These are phyloP conservation scores for Sinocyclocheilus anophthalmus DNA, from an alignment of 2,113 vertebrate species.

Conservation along the genomic window DNA sequence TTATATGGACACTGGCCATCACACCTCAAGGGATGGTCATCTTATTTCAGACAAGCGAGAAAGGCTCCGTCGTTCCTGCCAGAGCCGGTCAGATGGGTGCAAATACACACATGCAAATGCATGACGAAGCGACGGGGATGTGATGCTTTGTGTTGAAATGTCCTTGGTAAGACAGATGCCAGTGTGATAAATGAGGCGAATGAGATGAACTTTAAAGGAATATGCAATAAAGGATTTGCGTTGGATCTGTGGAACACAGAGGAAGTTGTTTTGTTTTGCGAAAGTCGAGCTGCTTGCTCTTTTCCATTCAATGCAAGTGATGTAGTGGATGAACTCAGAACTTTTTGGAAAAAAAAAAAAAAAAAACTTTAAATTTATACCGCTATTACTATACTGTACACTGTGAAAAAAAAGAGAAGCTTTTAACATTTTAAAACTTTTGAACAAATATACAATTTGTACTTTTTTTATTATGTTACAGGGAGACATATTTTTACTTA, in stretches of 20 bases:
- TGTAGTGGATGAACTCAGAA: background rate
- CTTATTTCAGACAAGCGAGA: conserved; percentile 20
- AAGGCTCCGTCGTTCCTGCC: conserved; percentile 39
- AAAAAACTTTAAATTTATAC: too few species aligned
- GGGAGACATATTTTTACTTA: too few species aligned
- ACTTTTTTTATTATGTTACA: too few species aligned
- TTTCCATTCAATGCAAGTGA: background rate
- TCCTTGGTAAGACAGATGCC: background rate
- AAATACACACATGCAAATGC: conserved; percentile 46
- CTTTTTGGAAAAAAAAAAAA: too few species aligned
- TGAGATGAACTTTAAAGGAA: background rate
- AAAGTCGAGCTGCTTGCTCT: background rate
- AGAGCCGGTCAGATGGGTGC: conserved; percentile 47
- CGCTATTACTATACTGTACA: too few species aligned
- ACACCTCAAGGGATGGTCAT: conserved; percentile 46
- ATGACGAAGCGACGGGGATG: conserved; percentile 2
- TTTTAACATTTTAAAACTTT: too few species aligned
- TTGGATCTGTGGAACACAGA: background rate
- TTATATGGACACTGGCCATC: background rate
- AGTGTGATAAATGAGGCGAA: background rate
- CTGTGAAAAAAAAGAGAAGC: too few species aligned
- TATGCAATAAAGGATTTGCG: background rate
- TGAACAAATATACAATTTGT: too few species aligned
- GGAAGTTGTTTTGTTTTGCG: background rate
- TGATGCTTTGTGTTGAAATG: conserved; percentile 30